Conservation (phyloP, 2,888 invertebrate genomes). For the Cartodere bifasciata region DNA sequence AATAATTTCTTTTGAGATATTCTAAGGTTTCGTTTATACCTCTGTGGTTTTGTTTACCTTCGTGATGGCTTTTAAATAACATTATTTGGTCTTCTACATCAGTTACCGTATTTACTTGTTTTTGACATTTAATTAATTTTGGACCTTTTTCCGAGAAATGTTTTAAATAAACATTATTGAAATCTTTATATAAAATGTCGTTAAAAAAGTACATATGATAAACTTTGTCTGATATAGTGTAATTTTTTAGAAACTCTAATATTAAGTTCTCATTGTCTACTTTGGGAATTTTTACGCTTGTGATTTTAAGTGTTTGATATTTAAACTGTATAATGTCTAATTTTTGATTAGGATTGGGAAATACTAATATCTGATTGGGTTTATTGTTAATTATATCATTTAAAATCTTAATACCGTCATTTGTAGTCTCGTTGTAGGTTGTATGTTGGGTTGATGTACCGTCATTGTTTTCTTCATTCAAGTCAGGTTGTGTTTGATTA, state of each 20-base stretch:
- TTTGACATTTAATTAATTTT: conserved; percentile 8
- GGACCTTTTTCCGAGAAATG: neutral
- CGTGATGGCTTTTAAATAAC: conserved; percentile 5
- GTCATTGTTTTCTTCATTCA: neutral
- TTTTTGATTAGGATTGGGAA: conserved; percentile 1
- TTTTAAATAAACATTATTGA: neutral
- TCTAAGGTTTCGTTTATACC: no score
- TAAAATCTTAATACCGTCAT: conserved; percentile 7
- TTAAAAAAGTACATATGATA: conserved; percentile 2
- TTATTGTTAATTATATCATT: conserved; percentile 8
- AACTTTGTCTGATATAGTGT: neutral
- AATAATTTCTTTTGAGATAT: no score
- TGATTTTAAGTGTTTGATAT: conserved; percentile 5
- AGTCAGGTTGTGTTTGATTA: no score
- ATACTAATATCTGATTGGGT: conserved; percentile 8
- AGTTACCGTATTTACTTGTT: conserved; percentile 6
- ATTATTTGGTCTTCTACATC: conserved; percentile 6
- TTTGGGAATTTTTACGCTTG: conserved; percentile 5
- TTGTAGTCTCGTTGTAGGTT: conserved; percentile 5
- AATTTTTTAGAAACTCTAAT: conserved; percentile 4
- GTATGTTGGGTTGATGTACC: neutral
- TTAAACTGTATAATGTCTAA: conserved; percentile 4
- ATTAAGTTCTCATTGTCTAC: conserved; percentile 5
- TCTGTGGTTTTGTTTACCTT: conserved; percentile 5
- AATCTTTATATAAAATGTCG: neutral